Conservation (phyloP, 2,113 vertebrate genomes). For the Ranitomeya imitator region DNA sequence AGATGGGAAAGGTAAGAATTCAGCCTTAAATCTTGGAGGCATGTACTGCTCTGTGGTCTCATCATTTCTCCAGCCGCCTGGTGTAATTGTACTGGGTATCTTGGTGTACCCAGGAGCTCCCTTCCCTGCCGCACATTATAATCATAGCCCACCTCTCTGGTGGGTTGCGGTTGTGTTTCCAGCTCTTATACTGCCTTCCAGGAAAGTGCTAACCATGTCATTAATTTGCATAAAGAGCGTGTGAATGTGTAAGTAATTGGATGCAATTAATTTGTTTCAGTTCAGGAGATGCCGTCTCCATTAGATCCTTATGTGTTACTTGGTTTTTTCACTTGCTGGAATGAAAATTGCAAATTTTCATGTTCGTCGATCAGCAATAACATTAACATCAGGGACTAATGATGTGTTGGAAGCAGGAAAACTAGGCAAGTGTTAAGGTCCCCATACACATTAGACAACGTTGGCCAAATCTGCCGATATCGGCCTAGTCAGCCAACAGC, state of each 20-base stretch:
- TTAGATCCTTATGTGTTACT: neutral
- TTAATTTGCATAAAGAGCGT: slow-evolving; percentile 26
- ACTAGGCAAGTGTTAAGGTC: too few relatives aligned
- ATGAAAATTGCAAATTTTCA: neutral
- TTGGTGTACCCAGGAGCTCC: neutral
- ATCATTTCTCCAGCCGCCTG: neutral
- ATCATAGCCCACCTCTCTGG: neutral
- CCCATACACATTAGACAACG: too few relatives aligned
- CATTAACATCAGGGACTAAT: too few relatives aligned
- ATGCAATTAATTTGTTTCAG: slow-evolving; percentile 17
- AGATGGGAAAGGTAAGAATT: slow-evolving; percentile 8
- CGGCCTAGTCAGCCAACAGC: too few relatives aligned
- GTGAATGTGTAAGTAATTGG: slow-evolving; percentile 11
- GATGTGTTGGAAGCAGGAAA: too few relatives aligned
- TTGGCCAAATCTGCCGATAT: too few relatives aligned
- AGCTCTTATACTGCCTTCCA: slow-evolving; percentile 1
- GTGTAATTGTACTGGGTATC: neutral
- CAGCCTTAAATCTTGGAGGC: neutral
- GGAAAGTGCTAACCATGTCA: neutral
- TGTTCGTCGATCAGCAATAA: too few relatives aligned
- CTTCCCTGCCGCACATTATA: neutral
- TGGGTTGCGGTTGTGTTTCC: neutral
- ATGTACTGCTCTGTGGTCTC: neutral
- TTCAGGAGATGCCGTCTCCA: neutral
- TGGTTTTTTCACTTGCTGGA: neutral